Evolutionary conservation across 2,888 invertebrate genomes (phyloP), one percentile per base, ranked within the genome.

Genomic region (Caenorhabditis panamensis): DNA sequence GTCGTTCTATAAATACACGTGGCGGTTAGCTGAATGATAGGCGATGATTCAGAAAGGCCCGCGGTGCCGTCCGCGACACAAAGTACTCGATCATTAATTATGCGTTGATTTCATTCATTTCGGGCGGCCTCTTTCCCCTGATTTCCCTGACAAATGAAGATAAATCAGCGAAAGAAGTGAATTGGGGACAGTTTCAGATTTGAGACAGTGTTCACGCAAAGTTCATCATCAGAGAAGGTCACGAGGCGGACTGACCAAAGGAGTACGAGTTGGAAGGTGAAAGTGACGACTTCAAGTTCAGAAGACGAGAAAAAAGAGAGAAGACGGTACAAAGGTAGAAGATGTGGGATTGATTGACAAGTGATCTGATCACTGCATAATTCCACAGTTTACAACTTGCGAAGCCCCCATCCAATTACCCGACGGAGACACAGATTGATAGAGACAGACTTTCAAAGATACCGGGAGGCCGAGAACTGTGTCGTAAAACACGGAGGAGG

Each of bases 31-130:
- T n/a, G n/a, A n/a, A n/a, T n/a, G n/a, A n/a, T n/a, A 24, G 24
- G 24, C 24, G 16, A 68, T 58, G 68, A 68, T 44, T 68, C 58
- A 66, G 24, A 68, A 13, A 64, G 24, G 22, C 31, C 28, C 8
- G 8, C 31, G 36, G 13, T 37, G 49, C 66, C 28, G 37, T 58
- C 26, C 69, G n/a, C n/a, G n/a, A n/a, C n/a, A n/a, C n/a, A 69
- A 61, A 69, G 69, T 69, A 69, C 69, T 36, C 51, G 37, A 69
- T 69, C 68, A 59, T 69, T 61, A 69, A 69, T 69, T 69, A 69
- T 69, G 69, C 69, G 53, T 18, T 4, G 24, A 53, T 4, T 13
- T 2, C 9, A 24, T 31, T 31, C 26, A 47, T 44, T 61, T 54
- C 41, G 22, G 37, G 20, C 36, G 20, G 31, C 13, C 49, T n/a